phyloP scores from a whole-genome alignment of 1,140 invertebrate species.

The Diabrotica undecimpunctata region DNA sequence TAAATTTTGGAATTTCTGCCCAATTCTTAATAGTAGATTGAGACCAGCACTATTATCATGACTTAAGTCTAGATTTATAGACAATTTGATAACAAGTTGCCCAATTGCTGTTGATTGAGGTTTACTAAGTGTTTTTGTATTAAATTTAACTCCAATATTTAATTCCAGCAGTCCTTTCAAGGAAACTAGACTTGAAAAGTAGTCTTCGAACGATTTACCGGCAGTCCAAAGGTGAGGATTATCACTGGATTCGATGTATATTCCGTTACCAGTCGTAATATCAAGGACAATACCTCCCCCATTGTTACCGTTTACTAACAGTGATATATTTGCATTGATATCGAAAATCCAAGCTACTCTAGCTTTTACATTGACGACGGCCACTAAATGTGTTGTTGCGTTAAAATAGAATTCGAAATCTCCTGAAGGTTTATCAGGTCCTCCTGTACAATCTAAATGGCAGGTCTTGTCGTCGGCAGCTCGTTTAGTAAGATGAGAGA shows the following conservation, averaged over 20 bases:
- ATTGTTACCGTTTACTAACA: constrained; percentile 6
- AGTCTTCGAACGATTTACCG: constrained; percentile 6
- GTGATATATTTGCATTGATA: constrained; percentile 9
- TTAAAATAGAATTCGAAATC: constrained; percentile 7
- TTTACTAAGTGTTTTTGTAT: neutral
- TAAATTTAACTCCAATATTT: constrained; percentile 6
- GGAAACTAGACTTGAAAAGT: constrained; percentile 5
- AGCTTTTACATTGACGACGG: constrained; percentile 13
- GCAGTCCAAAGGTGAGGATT: neutral
- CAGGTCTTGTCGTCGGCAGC: neutral
- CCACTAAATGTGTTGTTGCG: constrained; percentile 6
- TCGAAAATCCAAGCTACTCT: constrained; percentile 15
- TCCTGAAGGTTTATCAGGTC: neutral
- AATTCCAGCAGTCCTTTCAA: constrained; percentile 7
- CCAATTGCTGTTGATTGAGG: neutral
- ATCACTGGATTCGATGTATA: neutral
- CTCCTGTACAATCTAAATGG: neutral
- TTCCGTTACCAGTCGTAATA: neutral
- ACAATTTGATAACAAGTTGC: constrained; percentile 7
- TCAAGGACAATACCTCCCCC: constrained; percentile 11
- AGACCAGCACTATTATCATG: neutral
- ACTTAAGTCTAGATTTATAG: neutral
- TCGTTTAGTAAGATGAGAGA: constrained; percentile 10
- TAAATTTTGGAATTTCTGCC: neutral
- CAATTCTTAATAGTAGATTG: constrained; percentile 6